Percentiles rank a stretch among this genome's conserved stretches.
Conservation (phyloP, 2,113 vertebrate genomes). For the Cinclus mexicanus region DNA sequence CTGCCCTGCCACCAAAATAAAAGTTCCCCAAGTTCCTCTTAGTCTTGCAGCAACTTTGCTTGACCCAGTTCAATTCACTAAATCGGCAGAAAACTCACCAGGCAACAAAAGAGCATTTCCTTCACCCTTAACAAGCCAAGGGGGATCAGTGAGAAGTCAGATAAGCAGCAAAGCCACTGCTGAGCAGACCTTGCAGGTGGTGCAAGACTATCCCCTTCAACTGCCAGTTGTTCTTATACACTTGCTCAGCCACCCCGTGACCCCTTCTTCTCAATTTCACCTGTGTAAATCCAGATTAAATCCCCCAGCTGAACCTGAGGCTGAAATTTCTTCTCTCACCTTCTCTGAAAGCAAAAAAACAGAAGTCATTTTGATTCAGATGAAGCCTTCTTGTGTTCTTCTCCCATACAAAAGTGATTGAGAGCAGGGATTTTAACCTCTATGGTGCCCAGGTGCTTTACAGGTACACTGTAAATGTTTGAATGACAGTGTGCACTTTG, state of each 20-base stretch:
- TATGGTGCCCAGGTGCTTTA: not conserved
- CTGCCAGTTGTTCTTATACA: not conserved
- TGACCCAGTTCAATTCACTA: not conserved
- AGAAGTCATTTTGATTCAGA: not conserved
- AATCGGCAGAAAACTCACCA: not conserved
- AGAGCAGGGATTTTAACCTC: not conserved
- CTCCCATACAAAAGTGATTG: not conserved
- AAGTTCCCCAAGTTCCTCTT: not conserved
- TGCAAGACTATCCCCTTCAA: not conserved
- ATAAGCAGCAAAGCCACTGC: not conserved
- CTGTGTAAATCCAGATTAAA: not conserved
- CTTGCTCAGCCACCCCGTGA: not conserved
- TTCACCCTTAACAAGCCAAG: not conserved
- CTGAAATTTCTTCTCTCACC: not conserved
- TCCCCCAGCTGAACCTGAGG: not conserved
- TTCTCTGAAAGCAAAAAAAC: not conserved
- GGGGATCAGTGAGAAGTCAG: not conserved
- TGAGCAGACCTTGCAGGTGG: not conserved
- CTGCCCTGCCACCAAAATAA: not conserved
- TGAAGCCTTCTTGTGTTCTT: not conserved
- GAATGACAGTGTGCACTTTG: not conserved
- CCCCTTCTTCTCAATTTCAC: not conserved
- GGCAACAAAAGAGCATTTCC: not conserved
- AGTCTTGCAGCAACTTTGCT: not conserved
- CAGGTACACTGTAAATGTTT: not conserved